phyloP scores from a whole-genome alignment of 1,140 invertebrate genomes.

The Vollenhovia emeryi region DNA sequence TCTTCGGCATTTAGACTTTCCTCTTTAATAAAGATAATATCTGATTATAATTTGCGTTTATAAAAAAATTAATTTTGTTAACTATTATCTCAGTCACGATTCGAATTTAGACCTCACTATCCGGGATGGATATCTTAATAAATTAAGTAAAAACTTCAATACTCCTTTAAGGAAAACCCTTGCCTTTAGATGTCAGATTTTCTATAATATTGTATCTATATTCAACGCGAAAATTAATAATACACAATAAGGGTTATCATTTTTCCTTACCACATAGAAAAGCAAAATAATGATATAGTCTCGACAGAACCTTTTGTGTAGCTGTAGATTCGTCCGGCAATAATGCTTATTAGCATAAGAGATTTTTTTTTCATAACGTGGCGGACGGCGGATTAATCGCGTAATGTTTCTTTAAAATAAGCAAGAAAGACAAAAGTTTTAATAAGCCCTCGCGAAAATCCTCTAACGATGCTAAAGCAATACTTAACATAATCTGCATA shows the following conservation, averaged over 20 bases:
- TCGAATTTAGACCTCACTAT: no score
- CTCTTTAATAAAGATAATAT: no score
- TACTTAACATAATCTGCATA: background rate
- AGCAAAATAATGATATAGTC: conserved; percentile 10
- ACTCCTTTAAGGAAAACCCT: background rate
- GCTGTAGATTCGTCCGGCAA: background rate
- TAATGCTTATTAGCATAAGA: conserved; percentile 40
- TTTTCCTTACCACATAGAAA: background rate
- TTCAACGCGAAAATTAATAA: background rate
- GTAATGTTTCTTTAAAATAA: conserved; percentile 7
- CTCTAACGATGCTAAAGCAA: background rate
- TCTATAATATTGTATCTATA: background rate
- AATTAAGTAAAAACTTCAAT: background rate
- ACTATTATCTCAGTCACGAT: no score
- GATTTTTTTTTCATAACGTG: conserved; percentile 27
- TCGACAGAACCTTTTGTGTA: background rate
- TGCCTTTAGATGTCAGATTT: background rate
- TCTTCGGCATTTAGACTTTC: no score
- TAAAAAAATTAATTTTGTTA: no score
- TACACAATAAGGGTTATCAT: background rate
- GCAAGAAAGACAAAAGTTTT: conserved; percentile 25
- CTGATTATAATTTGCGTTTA: no score
- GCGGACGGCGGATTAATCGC: conserved; percentile 6
- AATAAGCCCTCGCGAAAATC: conserved; percentile 25
- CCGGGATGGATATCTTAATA: no score